A percentile compares a stretch with the other conserved stretches of the same genome.
phyloP scores from a whole-genome alignment of 2,888 invertebrate species.

The Melipona beecheii region DNA sequence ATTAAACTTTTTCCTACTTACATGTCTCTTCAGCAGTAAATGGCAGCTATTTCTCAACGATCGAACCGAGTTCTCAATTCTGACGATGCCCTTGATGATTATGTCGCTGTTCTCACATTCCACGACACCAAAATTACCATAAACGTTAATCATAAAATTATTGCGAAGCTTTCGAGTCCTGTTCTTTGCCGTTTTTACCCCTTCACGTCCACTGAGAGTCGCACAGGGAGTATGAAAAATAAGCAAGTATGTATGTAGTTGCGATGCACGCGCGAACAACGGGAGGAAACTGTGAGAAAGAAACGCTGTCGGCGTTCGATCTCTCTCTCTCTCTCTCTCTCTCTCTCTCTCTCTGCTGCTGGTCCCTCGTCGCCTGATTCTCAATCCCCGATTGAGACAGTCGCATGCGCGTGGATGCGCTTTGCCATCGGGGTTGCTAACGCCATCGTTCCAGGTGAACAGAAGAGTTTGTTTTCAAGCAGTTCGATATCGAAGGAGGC shows the following conservation, averaged over 20 bases:
- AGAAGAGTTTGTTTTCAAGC: conserved; percentile 35
- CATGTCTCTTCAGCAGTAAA: conserved; percentile 16
- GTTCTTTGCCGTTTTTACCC: neutral
- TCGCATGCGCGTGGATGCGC: conserved; percentile 56
- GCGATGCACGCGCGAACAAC: conserved; percentile 58
- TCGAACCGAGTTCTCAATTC: conserved; percentile 16
- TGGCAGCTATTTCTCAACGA: neutral
- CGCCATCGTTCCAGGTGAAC: conserved; percentile 42
- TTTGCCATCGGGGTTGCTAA: conserved; percentile 48
- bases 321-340: conserved; percentile 13
- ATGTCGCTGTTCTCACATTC: conserved; percentile 51
- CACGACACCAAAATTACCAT: conserved; percentile 18
- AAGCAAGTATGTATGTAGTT: conserved; percentile 8
- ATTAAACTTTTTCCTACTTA: conserved; percentile 2
- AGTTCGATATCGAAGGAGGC: conserved; percentile 19
- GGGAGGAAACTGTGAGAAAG: conserved; percentile 63
- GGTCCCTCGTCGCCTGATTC: neutral
- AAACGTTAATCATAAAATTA: neutral
- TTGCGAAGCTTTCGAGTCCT: neutral
- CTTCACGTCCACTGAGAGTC: neutral
- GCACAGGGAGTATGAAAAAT: neutral
- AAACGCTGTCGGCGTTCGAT: conserved; percentile 62
- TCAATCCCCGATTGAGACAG: conserved; percentile 41
- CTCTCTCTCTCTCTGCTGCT: conserved; percentile 37
- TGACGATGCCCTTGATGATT: conserved; percentile 27